phyloP scores from a whole-genome alignment of 2,888 invertebrate species.

The Spilarctia lutea region DNA sequence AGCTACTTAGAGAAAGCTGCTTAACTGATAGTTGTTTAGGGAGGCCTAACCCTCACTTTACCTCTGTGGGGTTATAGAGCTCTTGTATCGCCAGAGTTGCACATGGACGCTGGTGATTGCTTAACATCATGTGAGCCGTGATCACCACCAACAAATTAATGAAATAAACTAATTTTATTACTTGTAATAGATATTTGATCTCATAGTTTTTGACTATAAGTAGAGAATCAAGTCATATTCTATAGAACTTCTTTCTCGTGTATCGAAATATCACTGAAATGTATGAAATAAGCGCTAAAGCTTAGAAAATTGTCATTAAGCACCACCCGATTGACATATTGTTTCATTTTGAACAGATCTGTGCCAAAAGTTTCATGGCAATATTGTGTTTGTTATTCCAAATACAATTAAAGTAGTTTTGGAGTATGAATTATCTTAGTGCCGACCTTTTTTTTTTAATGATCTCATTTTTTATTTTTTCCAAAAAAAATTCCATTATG shows the following conservation, averaged over 20 bases:
- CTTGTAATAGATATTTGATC: background rate
- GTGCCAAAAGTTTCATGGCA: conserved; percentile 62
- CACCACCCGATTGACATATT: conserved; percentile 32
- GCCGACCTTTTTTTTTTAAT: conserved; percentile 17
- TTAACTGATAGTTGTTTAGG: background rate
- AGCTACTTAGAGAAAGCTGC: background rate
- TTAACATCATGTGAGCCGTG: background rate
- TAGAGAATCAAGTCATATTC: background rate
- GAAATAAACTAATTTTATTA: background rate
- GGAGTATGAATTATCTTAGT: conserved; percentile 25
- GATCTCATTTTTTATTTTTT: background rate
- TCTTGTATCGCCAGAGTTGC: too few relatives aligned
- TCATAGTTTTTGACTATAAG: background rate
- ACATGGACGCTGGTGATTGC: too few relatives aligned
- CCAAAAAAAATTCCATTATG: background rate
- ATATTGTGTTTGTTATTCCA: conserved; percentile 26
- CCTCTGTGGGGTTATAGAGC: too few relatives aligned
- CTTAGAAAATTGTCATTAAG: conserved; percentile 11
- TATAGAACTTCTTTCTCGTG: conserved; percentile 3
- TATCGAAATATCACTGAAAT: conserved; percentile 31
- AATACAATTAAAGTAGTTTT: conserved; percentile 13
- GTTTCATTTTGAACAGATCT: conserved; percentile 43
- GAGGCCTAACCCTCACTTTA: too few relatives aligned
- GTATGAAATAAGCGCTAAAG: background rate
- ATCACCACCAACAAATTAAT: too few relatives aligned